Percentiles rank a stretch among this genome's conserved stretches.
Conservation (phyloP, 2,113 vertebrate species). For the Macquaria ambigua region DNA sequence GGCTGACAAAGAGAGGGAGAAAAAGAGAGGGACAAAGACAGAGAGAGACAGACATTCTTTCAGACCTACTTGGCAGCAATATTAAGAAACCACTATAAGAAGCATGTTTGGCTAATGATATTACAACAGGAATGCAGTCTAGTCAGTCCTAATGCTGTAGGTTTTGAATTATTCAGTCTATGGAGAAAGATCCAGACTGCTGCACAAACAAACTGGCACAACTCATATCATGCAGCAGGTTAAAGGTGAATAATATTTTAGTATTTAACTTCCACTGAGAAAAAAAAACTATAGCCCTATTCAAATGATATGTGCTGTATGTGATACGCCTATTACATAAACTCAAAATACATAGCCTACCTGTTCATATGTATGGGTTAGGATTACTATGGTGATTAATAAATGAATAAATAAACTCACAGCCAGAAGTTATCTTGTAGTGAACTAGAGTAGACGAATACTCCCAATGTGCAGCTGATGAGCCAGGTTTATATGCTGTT, state of each 20-base stretch:
- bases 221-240: not conserved
- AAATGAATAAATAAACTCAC: not conserved
- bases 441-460: not conserved
- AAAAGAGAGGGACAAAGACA: not conserved
- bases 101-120: slow-evolving; percentile 56
- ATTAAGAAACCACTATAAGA: slow-evolving; percentile 48
- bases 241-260: not conserved
- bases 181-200: not conserved
- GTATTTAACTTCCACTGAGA: not conserved
- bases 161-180: not conserved
- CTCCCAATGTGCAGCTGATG: not conserved
- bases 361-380: not conserved
- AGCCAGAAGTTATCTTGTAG: not conserved
- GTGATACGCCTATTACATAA: too few species aligned
- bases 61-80: slow-evolving; percentile 31
- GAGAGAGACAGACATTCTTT: slow-evolving; percentile 18
- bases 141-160: not conserved
- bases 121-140: slow-evolving; percentile 51
- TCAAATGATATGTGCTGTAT: not conserved
- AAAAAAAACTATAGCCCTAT: not conserved
- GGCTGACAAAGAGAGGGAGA: slow-evolving; percentile 3
- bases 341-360: too few species aligned
- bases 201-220: not conserved
- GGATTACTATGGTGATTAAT: not conserved
- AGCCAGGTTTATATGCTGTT: not conserved